Percentiles rank a stretch among this genome's conserved stretches.
Conservation (phyloP, 1,140 invertebrate species). For the Drosophila repleta region DNA sequence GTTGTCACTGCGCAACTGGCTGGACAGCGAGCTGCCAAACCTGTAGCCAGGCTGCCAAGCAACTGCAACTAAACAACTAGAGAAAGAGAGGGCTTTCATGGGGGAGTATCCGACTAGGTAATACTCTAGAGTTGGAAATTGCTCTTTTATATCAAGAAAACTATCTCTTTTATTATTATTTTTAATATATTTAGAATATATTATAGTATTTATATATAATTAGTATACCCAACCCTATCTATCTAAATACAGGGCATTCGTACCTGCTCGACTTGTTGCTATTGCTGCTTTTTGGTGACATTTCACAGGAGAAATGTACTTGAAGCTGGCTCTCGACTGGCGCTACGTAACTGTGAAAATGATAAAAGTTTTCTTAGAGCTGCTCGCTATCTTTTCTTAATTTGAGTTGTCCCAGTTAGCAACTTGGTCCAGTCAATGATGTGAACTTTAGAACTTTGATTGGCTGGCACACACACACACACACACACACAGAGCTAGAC, state of each 20-base stretch:
- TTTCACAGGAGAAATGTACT: slow-evolving; percentile 8
- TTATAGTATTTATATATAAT: no score
- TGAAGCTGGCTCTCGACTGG: slow-evolving; percentile 43
- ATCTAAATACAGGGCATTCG: neutral
- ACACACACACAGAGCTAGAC: slow-evolving; percentile 1
- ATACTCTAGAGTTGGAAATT: neutral
- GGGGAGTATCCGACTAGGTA: neutral
- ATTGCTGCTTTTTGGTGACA: slow-evolving; percentile 12
- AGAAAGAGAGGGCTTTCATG: no score
- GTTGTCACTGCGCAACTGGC: slow-evolving; percentile 16
- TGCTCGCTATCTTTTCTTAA: slow-evolving; percentile 71
- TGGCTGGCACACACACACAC: slow-evolving; percentile 45
- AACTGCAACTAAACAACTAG: slow-evolving; percentile 13
- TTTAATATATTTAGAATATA: no score
- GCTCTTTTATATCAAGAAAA: no score
- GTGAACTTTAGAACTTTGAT: slow-evolving; percentile 79
- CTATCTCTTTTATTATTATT: no score
- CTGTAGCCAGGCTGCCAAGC: slow-evolving; percentile 20
- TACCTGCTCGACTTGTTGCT: neutral
- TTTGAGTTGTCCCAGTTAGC: slow-evolving; percentile 62
- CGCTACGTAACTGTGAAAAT: slow-evolving; percentile 57
- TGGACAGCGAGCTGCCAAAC: slow-evolving; percentile 11
- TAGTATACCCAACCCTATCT: neutral
- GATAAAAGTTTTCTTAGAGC: slow-evolving; percentile 68
- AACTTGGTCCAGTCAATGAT: slow-evolving; percentile 70